These are phyloP conservation scores for Sanderia malayensis DNA, from an alignment of 30 jellyfish, hydroid and myxozoan genomes.

Conservation along the genomic window DNA sequence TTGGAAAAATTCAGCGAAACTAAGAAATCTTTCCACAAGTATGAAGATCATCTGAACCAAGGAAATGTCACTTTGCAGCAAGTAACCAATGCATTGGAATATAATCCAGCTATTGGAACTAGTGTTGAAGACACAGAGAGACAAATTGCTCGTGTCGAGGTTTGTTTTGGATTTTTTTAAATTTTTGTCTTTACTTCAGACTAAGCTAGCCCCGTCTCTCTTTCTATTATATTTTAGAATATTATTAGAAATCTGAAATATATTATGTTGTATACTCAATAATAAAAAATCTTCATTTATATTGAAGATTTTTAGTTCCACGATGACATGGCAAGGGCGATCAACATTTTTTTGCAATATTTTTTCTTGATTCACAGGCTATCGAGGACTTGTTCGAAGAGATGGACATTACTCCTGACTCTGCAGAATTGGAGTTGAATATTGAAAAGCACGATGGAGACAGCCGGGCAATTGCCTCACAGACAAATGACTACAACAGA, in stretches of 20 bases:
- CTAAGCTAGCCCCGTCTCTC: no score
- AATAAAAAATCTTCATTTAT: no score
- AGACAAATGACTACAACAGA: slow-evolving; percentile 39
- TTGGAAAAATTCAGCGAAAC: slow-evolving; percentile 23
- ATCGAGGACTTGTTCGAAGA: slow-evolving; percentile 22
- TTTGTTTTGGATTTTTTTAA: no score
- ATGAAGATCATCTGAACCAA: slow-evolving; percentile 35
- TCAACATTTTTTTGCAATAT: no score
- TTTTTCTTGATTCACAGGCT: no score
- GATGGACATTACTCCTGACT: slow-evolving; percentile 29
- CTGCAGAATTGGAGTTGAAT: slow-evolving; percentile 31
- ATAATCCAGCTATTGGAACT: slow-evolving; percentile 54
- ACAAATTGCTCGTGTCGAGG: slow-evolving; percentile 65
- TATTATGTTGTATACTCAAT: no score
- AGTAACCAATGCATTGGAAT: slow-evolving; percentile 46
- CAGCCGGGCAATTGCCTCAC: slow-evolving; percentile 30
- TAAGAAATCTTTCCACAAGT: slow-evolving; percentile 9
- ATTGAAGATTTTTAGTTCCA: no score
- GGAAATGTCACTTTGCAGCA: slow-evolving; percentile 46
- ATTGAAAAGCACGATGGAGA: slow-evolving; percentile 71
- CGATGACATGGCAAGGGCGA: no score
- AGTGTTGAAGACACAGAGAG: slow-evolving; percentile 61
- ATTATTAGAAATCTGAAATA: no score
- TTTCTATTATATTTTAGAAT: no score
- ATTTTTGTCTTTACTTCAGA: no score